phyloP scores from a whole-genome alignment of 2,888 invertebrate species.

The Sepioteuthis lessoniana region DNA sequence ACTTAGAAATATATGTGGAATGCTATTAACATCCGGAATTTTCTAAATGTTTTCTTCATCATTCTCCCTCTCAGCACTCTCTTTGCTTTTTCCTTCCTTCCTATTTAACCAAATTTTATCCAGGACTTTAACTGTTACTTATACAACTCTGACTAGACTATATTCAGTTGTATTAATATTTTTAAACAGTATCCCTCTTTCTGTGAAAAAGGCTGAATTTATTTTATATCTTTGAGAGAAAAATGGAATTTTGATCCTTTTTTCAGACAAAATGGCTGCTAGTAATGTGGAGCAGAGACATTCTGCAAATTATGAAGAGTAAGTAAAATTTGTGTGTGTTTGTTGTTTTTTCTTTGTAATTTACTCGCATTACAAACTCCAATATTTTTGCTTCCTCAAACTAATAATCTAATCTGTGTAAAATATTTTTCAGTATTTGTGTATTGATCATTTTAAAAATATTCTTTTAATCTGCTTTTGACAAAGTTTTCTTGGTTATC shows the following conservation, averaged over 20 bases:
- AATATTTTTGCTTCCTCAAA: too few species aligned
- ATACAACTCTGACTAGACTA: neutral
- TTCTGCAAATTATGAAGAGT: neutral
- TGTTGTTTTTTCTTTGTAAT: neutral
- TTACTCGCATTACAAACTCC: too few species aligned
- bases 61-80: neutral
- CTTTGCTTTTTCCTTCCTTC: neutral
- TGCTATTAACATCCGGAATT: slow-evolving; percentile 10
- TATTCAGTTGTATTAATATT: neutral
- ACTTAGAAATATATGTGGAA: neutral
- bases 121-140: neutral
- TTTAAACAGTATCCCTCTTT: neutral
- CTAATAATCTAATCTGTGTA: too few species aligned
- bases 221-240: neutral
- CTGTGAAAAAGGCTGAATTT: neutral
- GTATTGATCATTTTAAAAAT: too few species aligned
- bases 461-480: too few species aligned
- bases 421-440: too few species aligned
- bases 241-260: neutral
- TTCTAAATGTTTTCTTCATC: neutral
- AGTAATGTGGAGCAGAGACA: neutral
- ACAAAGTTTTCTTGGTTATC: too few species aligned
- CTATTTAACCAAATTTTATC: neutral
- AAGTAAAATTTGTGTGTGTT: neutral
- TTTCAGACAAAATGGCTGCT: neutral